A percentile compares a stretch with the other conserved stretches of the same genome.
Evolutionary conservation across 2,797 vertebrate genomes (phyloP).

Genomic region (Falco concolor): DNA sequence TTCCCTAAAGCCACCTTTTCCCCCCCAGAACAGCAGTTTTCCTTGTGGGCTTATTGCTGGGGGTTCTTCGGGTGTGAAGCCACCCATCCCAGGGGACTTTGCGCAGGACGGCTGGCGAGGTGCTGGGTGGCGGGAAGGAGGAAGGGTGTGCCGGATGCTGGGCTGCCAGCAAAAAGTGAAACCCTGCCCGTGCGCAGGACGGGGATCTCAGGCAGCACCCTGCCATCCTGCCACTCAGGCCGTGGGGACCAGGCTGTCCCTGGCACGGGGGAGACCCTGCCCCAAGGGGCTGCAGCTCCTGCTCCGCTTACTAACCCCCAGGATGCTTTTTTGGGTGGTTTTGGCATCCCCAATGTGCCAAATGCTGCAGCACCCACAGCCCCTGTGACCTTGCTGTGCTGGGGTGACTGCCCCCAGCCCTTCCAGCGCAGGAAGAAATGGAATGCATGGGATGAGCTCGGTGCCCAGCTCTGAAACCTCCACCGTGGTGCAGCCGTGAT

Average conservation of each 20-base stretch:
- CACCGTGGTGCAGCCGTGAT: rapidly evolving
- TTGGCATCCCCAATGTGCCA: background rate
- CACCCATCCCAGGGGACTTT: too few relatives aligned
- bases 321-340: background rate
- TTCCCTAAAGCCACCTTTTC: background rate
- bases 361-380: background rate
- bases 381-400: background rate
- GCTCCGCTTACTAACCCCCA: background rate
- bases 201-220: background rate
- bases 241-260: background rate
- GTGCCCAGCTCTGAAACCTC: background rate
- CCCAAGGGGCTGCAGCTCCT: too few relatives aligned
- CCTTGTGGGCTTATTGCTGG: background rate
- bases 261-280: background rate
- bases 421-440: background rate
- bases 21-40: background rate
- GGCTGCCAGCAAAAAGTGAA: background rate
- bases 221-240: background rate
- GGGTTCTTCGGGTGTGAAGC: rapidly evolving
- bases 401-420: background rate
- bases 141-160: background rate
- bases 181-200: too few relatives aligned
- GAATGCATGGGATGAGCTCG: background rate
- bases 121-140: background rate
- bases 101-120: rapidly evolving